These are phyloP conservation scores for Hippocampus comes DNA, from an alignment of 2,113 vertebrate genomes.

Conservation along the genomic window DNA sequence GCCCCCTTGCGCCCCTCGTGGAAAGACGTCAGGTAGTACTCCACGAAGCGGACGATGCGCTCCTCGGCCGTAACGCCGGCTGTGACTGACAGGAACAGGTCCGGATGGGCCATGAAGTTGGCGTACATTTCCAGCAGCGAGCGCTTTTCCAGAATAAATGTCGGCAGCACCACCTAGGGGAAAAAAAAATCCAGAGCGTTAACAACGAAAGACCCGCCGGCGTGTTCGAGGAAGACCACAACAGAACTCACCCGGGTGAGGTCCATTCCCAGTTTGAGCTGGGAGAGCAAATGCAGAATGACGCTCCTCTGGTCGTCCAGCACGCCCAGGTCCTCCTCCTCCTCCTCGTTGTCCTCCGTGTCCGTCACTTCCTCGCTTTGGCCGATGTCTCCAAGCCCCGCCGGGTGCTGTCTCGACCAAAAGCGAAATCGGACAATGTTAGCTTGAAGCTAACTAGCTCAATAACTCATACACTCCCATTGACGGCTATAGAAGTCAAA, in stretches of 20 bases:
- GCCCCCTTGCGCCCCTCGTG: conserved; percentile 93
- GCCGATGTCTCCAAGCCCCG: conserved; percentile 75
- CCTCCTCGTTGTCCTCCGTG: conserved; percentile 86
- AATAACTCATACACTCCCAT: no score
- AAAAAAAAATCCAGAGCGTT: not conserved
- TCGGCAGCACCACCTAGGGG: conserved; percentile 88
- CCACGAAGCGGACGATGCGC: conserved; percentile 88
- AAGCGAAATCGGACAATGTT: not conserved
- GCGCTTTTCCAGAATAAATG: conserved; percentile 94
- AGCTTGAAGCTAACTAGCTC: not conserved
- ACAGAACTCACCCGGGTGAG: conserved; percentile 81
- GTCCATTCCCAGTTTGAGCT: conserved; percentile 96
- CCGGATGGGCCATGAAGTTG: conserved; percentile 95
- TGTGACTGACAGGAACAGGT: conserved; percentile 88
- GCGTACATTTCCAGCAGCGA: conserved; percentile 98
- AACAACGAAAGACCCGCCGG: no score
- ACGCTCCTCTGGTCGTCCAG: conserved; percentile 91
- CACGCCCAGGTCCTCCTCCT: conserved; percentile 85
- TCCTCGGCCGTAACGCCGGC: conserved; percentile 83
- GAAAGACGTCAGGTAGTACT: conserved; percentile 96
- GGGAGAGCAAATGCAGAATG: conserved; percentile 92
- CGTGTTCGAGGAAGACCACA: no score
- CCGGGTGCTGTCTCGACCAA: conserved; percentile 39
- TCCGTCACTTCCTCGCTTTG: conserved; percentile 87
- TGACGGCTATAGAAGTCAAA: no score